phyloP scores from a whole-genome alignment of 2,888 invertebrate genomes.

The Lochmaea crataegi region DNA sequence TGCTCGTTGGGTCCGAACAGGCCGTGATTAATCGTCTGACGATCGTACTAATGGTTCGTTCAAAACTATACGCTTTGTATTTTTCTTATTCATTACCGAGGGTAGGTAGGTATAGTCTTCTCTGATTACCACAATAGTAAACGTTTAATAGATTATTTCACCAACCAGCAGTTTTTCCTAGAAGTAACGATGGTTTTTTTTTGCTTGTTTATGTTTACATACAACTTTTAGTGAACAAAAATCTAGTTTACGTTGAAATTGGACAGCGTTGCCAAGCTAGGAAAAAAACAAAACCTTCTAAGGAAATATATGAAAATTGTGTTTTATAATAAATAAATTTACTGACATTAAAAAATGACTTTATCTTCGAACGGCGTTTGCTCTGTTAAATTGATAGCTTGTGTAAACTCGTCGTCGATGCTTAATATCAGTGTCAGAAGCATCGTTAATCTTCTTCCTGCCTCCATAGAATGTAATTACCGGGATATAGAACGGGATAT shows the following conservation, averaged over 20 bases:
- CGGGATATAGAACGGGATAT: slow-evolving; percentile 48
- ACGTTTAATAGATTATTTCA: no score
- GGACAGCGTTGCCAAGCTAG: no score
- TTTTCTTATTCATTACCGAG: slow-evolving; percentile 39
- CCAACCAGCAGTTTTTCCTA: no score
- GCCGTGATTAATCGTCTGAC: slow-evolving; percentile 62
- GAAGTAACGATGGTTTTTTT: no score
- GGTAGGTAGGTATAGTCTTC: slow-evolving; percentile 32
- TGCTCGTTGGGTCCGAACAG: slow-evolving; percentile 42
- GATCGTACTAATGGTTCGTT: slow-evolving; percentile 62
- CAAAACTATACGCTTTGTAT: slow-evolving; percentile 59
- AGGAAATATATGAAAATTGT: no score
- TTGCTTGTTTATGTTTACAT: no score
- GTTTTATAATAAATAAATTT: no score
- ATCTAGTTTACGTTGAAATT: no score
- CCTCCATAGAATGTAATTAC: slow-evolving; percentile 66
- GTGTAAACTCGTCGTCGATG: slow-evolving; percentile 31
- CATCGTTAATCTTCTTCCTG: slow-evolving; percentile 66
- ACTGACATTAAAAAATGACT: neutral
- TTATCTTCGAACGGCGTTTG: neutral
- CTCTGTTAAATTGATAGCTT: neutral
- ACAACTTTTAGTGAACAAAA: no score
- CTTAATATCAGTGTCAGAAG: slow-evolving; percentile 65
- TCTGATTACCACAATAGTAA: slow-evolving; percentile 33
- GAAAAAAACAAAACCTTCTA: no score